Evolutionary conservation across 1,140 invertebrate genomes (phyloP).

Genomic region (Probaryconus sp.): DNA sequence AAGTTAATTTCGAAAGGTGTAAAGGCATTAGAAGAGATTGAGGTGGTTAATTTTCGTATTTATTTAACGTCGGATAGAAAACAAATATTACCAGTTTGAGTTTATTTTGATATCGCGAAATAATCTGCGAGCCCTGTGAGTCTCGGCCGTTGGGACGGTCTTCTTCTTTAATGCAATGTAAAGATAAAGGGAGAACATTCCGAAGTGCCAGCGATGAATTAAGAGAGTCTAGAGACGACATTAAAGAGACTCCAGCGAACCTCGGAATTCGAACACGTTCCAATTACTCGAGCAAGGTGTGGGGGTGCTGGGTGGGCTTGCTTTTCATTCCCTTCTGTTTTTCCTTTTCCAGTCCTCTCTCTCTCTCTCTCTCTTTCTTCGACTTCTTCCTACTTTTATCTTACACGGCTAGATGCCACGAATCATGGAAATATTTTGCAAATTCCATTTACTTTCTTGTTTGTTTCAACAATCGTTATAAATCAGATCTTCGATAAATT

Average conservation of each 20-base stretch:
- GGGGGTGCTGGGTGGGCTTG: constrained; percentile 22
- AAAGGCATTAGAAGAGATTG: too few species aligned
- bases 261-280: constrained; percentile 64
- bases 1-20: too few species aligned
- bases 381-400: background rate
- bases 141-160: background rate
- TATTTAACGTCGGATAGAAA: too few species aligned
- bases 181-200: constrained; percentile 34
- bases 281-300: constrained; percentile 66
- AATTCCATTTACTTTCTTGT: too few species aligned
- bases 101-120: constrained; percentile 4
- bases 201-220: constrained; percentile 66
- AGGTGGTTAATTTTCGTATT: too few species aligned
- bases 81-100: too few species aligned
- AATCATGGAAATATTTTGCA: too few species aligned
- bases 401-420: too few species aligned
- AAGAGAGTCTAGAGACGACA: constrained; percentile 59
- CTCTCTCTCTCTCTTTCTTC: too few species aligned
- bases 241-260: constrained; percentile 62
- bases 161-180: constrained; percentile 37
- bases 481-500: too few species aligned
- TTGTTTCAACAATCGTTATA: too few species aligned
- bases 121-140: constrained; percentile 1
- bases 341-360: constrained; percentile 14
- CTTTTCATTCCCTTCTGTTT: constrained; percentile 31